Evolutionary conservation across 2,888 invertebrate genomes (phyloP).

Genomic region (Amphimallon solstitiale): DNA sequence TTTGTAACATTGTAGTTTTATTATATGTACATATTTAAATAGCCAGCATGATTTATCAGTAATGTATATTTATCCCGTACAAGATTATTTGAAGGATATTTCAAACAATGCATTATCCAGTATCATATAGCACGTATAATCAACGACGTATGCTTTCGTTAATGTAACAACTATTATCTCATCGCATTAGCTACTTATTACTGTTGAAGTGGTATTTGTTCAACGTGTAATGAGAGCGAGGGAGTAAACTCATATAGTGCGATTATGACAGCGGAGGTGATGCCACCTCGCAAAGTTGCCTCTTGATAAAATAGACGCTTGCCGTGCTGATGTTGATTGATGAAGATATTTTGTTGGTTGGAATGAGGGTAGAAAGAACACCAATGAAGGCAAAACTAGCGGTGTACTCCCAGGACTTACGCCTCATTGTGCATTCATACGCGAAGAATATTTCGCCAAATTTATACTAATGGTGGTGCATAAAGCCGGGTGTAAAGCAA

Average conservation of each 20-base stretch:
- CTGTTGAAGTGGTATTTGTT: background rate
- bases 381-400: constrained; percentile 23
- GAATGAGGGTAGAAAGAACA: constrained; percentile 2
- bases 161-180: background rate
- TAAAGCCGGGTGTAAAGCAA: constrained; percentile 36
- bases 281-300: constrained; percentile 13
- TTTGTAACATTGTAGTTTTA: too few relatives aligned
- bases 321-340: constrained; percentile 44
- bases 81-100: too few relatives aligned
- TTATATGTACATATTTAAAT: too few relatives aligned
- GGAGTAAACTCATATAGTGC: constrained; percentile 2
- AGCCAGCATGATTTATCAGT: too few relatives aligned
- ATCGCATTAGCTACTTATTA: background rate
- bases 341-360: constrained; percentile 39
- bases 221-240: too few relatives aligned
- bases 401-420: constrained; percentile 26
- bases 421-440: constrained; percentile 40
- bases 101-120: too few relatives aligned
- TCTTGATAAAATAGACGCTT: constrained; percentile 39
- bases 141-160: too few relatives aligned
- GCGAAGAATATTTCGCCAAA: constrained; percentile 40
- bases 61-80: too few relatives aligned
- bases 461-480: constrained; percentile 42
- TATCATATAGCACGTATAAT: too few relatives aligned
- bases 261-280: constrained; percentile 11